These are phyloP conservation scores for Drosophila erecta DNA, from an alignment of 1,140 invertebrate genomes.

Conservation along the genomic window DNA sequence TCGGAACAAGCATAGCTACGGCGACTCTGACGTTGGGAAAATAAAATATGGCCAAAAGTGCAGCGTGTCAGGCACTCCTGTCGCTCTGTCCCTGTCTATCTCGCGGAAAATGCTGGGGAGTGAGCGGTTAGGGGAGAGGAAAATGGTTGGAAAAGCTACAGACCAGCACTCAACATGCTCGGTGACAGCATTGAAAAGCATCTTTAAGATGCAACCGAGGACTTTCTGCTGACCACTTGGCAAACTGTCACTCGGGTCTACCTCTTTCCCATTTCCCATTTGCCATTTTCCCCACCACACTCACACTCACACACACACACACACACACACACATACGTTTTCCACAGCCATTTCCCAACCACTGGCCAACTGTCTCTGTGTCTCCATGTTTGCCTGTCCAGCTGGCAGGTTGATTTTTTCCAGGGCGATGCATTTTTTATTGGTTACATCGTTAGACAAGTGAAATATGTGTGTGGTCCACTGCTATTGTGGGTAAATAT, in stretches of 20 bases:
- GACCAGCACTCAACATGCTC: slow-evolving; percentile 26
- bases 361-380: slow-evolving; percentile 17
- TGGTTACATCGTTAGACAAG: slow-evolving; percentile 67
- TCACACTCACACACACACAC: too few relatives aligned
- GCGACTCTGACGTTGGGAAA: slow-evolving; percentile 34
- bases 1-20: slow-evolving; percentile 25
- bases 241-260: slow-evolving; percentile 37
- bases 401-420: slow-evolving; percentile 57
- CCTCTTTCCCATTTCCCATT: slow-evolving; percentile 3
- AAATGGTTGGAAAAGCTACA: slow-evolving; percentile 10
- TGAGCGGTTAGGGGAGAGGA: not conserved
- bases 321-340: not conserved
- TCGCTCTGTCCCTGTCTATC: not conserved
- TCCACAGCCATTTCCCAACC: slow-evolving; percentile 4
- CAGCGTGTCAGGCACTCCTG: slow-evolving; percentile 53
- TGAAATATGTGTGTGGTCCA: slow-evolving; percentile 56
- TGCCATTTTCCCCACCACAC: not conserved
- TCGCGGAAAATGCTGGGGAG: not conserved
- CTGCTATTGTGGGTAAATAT: slow-evolving; percentile 48
- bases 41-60: slow-evolving; percentile 72
- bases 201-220: slow-evolving; percentile 38
- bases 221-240: slow-evolving; percentile 35
- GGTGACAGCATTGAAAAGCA: slow-evolving; percentile 38
- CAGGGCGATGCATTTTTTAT: slow-evolving; percentile 67
- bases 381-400: slow-evolving; percentile 16